Evolutionary conservation across 2,113 vertebrate species (phyloP).

Genomic region (Stictonetta naevosa): DNA sequence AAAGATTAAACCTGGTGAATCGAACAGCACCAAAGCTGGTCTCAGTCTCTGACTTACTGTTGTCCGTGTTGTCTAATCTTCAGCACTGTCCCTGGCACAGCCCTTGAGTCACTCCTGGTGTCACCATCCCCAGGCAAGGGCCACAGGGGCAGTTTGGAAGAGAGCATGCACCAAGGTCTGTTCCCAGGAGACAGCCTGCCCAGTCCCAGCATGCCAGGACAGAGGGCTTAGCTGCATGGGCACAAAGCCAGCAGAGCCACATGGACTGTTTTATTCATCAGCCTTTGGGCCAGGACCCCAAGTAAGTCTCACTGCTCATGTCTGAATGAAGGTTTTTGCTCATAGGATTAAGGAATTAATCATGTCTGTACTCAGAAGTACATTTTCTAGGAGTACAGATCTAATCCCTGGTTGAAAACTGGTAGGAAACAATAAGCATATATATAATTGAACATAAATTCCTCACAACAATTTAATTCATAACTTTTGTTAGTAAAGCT

Average conservation of each 20-base stretch:
- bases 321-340: not conserved
- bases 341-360: not conserved
- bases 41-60: not conserved
- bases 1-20: not conserved
- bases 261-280: not conserved
- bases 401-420: not conserved
- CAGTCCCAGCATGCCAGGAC: rapidly evolving
- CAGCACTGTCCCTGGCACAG: not conserved
- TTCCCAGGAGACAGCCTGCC: not conserved
- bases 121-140: not conserved
- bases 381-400: not conserved
- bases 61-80: not conserved
- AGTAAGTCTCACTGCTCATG: not conserved
- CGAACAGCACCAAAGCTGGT: not conserved
- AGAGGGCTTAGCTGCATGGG: not conserved
- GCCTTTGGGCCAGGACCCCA: not conserved
- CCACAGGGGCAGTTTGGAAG: not conserved
- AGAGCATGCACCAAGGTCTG: rapidly evolving
- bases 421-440: not conserved
- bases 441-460: not conserved
- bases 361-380: not conserved
- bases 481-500: not conserved
- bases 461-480: not conserved
- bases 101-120: rapidly evolving
- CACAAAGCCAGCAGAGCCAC: not conserved